phyloP scores from a whole-genome alignment of 2,797 vertebrate genomes.

The Setipinna tenuifilis region DNA sequence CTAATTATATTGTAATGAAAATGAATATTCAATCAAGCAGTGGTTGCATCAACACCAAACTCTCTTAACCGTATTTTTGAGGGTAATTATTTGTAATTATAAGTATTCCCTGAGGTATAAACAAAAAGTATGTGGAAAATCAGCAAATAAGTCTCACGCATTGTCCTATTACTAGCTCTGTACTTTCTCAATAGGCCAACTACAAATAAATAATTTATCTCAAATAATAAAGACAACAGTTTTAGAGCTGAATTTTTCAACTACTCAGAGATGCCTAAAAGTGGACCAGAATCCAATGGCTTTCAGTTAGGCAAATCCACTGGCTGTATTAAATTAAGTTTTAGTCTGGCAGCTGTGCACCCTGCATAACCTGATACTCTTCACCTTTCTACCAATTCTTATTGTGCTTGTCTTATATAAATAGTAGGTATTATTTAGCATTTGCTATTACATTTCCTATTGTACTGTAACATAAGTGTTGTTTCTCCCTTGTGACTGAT shows the following conservation, averaged over 20 bases:
- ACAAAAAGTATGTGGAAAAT: slow-evolving; percentile 20
- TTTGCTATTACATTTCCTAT: no score
- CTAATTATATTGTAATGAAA: slow-evolving; percentile 63
- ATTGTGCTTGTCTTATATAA: no score
- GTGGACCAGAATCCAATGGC: no score
- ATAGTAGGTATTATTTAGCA: no score
- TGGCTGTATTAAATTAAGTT: no score
- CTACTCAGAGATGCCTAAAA: no score
- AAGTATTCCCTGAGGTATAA: slow-evolving; percentile 35
- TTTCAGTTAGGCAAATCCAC: no score
- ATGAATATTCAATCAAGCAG: slow-evolving; percentile 65
- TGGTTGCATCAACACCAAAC: slow-evolving; percentile 51
- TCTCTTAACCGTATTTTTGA: slow-evolving; percentile 30
- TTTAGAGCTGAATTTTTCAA: not conserved
- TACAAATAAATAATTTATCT: not conserved
- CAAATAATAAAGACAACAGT: not conserved
- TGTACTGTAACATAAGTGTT: no score
- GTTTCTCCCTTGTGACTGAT: no score
- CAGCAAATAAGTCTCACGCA: slow-evolving; percentile 13
- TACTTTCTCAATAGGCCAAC: not conserved
- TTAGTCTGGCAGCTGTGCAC: no score
- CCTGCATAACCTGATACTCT: no score
- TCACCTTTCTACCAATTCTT: no score
- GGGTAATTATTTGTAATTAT: slow-evolving; percentile 41
- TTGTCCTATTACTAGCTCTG: not conserved